Evolutionary conservation across 2,113 vertebrate species (phyloP), one percentile per base, ranked within the genome.

Genomic region (Henicopernis longicauda): DNA sequence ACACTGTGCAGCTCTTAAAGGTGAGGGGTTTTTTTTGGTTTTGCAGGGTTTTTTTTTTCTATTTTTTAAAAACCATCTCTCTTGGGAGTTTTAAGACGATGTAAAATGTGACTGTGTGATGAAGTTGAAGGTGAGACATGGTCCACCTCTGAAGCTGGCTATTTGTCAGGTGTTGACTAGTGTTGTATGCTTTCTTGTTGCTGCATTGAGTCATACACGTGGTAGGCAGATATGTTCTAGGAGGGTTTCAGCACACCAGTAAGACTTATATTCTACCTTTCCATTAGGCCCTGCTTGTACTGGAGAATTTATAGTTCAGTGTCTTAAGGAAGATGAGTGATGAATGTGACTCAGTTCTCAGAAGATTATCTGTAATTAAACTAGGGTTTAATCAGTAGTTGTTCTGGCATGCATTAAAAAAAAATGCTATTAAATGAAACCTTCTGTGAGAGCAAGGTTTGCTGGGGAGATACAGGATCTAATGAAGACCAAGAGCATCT

Each of bases 1-100:
- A 91, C 99, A 99, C 84, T 99, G 99, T 96, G 98, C 98, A 96
- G 98, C 98, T 93, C 98, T 99, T 44, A 99, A 98, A 98, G 98
- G 99, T 99, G 97, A 98, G 98, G 5, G 1, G 0, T 0, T 11
- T 13, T 13, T 6, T 16, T 72, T 14, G 4, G 4, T 26, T 5
- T 19, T 26, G 10, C 4, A 8, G 8, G 2, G 34, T 29, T 4
- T 5, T 62, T 54, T 66, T 49, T 23, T 29, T 19, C 11, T 44
- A 7, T 65, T 58, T 79, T 79, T 44, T 34, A 27, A 49, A 70
- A 42, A 8, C 1, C 3, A 16, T 50, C 8, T 52, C 9, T 77
- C 15, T 40, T 5, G 5, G 34, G 31, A 63, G 7, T 59, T 90
- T 66, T 42, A 57, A 84, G 54, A 36, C 18, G 45, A 34, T 31